Evolutionary conservation across 2,113 vertebrate species (phyloP).

Genomic region (Lagopus leucura): DNA sequence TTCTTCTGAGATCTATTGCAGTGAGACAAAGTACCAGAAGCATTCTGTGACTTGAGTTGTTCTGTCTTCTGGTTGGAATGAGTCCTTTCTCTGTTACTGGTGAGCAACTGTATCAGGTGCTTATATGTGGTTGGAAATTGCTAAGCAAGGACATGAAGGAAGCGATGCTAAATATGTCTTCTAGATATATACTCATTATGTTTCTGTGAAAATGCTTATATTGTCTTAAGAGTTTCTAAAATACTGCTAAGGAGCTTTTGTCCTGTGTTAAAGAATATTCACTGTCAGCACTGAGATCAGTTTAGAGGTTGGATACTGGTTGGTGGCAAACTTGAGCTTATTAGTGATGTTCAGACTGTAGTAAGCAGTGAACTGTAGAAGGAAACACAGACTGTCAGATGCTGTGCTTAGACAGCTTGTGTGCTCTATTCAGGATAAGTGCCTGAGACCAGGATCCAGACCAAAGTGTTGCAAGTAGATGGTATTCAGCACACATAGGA

Average conservation of each 20-base stretch:
- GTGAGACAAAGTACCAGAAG: background rate
- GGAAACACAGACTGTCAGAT: background rate
- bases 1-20: background rate
- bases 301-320: background rate
- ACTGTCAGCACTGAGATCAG: background rate
- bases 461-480: background rate
- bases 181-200: background rate
- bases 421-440: background rate
- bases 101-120: background rate
- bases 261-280: background rate
- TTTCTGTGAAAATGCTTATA: background rate
- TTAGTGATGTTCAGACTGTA: background rate
- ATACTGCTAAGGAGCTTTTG: background rate
- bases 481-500: background rate
- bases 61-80: background rate
- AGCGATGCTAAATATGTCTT: background rate
- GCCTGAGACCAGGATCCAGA: background rate
- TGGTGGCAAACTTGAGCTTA: background rate
- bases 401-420: background rate
- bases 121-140: background rate
- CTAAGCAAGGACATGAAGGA: background rate
- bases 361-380: background rate
- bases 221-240: background rate
- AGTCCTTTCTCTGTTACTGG: background rate
- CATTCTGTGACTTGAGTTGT: background rate